Evolutionary conservation across 2,888 invertebrate genomes (phyloP).

Genomic region (Yponomeuta cagnagella): DNA sequence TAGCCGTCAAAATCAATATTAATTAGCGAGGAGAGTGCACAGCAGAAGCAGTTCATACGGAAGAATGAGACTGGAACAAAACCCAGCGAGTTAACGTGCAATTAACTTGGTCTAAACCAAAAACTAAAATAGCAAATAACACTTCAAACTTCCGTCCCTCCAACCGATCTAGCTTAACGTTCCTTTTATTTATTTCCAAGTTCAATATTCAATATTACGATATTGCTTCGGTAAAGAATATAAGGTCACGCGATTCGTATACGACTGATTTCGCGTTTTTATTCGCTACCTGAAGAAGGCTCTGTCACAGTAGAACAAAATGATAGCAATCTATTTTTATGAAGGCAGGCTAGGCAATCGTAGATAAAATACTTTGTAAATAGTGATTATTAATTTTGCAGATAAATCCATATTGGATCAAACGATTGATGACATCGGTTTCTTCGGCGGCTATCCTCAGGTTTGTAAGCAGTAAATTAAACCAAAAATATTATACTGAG

Average conservation of each 20-base stretch:
- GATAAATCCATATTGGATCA: constrained; percentile 81
- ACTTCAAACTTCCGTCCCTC: background rate
- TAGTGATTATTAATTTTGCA: constrained; percentile 45
- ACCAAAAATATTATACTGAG: too few relatives aligned
- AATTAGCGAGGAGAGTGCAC: too few relatives aligned
- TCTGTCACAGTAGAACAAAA: background rate
- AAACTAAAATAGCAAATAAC: background rate
- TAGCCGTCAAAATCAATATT: too few relatives aligned
- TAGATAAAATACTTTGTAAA: background rate
- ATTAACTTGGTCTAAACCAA: too few relatives aligned
- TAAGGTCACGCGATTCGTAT: constrained; percentile 20
- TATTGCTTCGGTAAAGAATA: constrained; percentile 10
- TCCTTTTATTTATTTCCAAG: constrained; percentile 11
- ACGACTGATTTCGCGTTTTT: constrained; percentile 25
- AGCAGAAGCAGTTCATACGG: too few relatives aligned
- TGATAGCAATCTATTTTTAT: constrained; percentile 3
- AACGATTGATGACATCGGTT: constrained; percentile 78
- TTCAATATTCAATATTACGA: constrained; percentile 15
- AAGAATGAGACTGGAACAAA: too few relatives aligned
- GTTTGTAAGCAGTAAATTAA: constrained; percentile 46
- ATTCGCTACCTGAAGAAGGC: constrained; percentile 12
- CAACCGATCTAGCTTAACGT: background rate
- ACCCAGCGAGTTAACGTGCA: too few relatives aligned
- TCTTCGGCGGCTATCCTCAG: constrained; percentile 73
- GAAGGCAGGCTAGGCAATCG: background rate